Conservation (phyloP, 2,888 invertebrate genomes). For the Cybosia mesomella region DNA sequence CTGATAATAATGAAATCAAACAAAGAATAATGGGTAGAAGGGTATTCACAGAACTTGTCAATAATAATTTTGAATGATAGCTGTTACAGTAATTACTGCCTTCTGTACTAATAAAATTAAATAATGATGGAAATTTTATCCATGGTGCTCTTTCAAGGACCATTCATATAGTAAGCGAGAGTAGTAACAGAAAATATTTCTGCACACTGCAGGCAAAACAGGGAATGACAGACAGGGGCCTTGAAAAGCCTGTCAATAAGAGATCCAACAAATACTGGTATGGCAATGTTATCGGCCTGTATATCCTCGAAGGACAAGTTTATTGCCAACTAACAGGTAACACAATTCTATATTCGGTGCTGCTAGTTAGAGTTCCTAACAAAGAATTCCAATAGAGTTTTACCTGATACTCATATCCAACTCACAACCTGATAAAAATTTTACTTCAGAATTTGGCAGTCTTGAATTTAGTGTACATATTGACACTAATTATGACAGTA, state of each 20-base stretch:
- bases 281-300: no score
- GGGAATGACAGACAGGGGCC: not conserved
- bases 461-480: no score
- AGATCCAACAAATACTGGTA: not conserved
- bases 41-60: not conserved
- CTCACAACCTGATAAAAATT: no score
- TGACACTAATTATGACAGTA: no score
- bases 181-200: not conserved
- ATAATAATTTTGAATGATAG: conserved; percentile 6
- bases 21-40: not conserved
- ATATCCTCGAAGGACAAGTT: no score
- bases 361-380: no score
- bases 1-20: conserved; percentile 11
- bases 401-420: no score
- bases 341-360: no score
- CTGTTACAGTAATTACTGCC: not conserved
- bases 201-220: not conserved
- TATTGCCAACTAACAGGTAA: no score
- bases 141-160: not conserved
- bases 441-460: no score
- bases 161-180: no score
- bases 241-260: not conserved
- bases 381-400: no score
- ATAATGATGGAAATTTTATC: not conserved
- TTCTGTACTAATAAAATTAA: not conserved